Conservation (phyloP, 2,888 invertebrate genomes). For the Herminia tarsipennalis region DNA sequence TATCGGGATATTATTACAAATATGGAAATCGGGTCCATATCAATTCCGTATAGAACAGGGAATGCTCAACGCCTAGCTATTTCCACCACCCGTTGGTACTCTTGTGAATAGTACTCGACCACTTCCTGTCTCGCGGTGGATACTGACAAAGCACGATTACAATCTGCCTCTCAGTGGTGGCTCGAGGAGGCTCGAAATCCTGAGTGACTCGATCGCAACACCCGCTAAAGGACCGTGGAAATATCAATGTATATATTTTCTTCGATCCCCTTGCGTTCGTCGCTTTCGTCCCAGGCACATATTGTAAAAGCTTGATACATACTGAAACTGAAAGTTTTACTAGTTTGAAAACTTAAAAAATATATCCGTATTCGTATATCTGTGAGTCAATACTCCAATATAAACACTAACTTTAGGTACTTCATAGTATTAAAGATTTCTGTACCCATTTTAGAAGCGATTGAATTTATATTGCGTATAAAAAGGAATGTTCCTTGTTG, state of each 20-base stretch:
- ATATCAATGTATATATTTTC: slow-evolving; percentile 69
- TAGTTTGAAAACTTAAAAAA: too few species aligned
- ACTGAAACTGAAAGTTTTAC: background rate
- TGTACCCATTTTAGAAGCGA: too few species aligned
- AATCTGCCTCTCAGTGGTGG: slow-evolving; percentile 59
- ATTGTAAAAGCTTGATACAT: slow-evolving; percentile 47
- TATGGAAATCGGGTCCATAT: background rate
- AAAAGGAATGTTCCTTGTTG: too few species aligned
- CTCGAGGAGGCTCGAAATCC: slow-evolving; percentile 62
- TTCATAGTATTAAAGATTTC: too few species aligned
- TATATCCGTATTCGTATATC: too few species aligned
- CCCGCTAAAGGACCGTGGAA: slow-evolving; percentile 59
- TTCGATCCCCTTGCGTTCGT: slow-evolving; percentile 40
- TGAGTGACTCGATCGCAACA: slow-evolving; percentile 63
- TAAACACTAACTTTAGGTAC: too few species aligned
- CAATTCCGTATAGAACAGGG: slow-evolving; percentile 9
- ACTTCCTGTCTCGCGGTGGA: slow-evolving; percentile 53
- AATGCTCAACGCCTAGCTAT: slow-evolving; percentile 14
- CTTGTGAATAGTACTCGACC: slow-evolving; percentile 47
- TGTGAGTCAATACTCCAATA: too few species aligned
- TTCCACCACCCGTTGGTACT: slow-evolving; percentile 21
- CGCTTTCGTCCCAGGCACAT: slow-evolving; percentile 43
- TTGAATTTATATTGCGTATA: too few species aligned
- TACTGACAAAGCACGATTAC: slow-evolving; percentile 71
- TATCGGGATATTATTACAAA: background rate